phyloP scores from a whole-genome alignment of 2,113 vertebrate species.

The Nematolebias whitei region DNA sequence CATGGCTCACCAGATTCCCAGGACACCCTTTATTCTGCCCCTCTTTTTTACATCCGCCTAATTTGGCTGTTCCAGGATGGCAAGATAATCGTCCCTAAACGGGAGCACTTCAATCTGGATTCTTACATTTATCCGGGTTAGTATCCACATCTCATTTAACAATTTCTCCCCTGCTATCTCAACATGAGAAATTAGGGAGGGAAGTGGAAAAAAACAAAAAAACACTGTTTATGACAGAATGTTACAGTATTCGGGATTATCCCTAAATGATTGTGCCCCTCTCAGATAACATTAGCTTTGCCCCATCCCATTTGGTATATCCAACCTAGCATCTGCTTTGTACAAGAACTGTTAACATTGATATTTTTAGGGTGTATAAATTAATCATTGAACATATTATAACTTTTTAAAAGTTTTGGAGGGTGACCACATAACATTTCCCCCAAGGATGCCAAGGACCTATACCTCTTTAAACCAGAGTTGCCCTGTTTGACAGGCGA shows the following conservation, averaged over 20 bases:
- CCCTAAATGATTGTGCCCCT: conserved; percentile 78
- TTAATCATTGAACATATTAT: conserved; percentile 74
- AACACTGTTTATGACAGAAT: conserved; percentile 72
- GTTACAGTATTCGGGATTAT: conserved; percentile 79
- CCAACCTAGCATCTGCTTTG: conserved; percentile 70
- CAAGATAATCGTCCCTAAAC: conserved; percentile 55
- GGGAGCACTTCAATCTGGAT: conserved; percentile 45
- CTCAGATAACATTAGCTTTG: conserved; percentile 81
- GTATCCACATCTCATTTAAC: conserved; percentile 60
- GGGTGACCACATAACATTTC: conserved; percentile 75
- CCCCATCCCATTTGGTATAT: conserved; percentile 80
- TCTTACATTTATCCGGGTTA: conserved; percentile 60
- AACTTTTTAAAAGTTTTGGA: conserved; percentile 78
- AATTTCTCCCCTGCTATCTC: conserved; percentile 67
- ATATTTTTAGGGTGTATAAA: conserved; percentile 77
- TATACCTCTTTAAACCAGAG: conserved; percentile 77
- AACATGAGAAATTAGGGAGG: conserved; percentile 58
- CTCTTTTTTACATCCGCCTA: conserved; percentile 27
- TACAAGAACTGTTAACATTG: conserved; percentile 79
- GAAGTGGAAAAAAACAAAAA: conserved; percentile 30
- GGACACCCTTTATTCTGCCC: conserved; percentile 21
- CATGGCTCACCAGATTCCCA: conserved; percentile 55
- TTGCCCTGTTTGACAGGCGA: conserved; percentile 49
- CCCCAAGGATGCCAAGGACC: conserved; percentile 60
- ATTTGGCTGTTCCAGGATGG: conserved; percentile 41